phyloP scores from a whole-genome alignment of 2,113 vertebrate genomes.

The Cygnus buccinator region DNA sequence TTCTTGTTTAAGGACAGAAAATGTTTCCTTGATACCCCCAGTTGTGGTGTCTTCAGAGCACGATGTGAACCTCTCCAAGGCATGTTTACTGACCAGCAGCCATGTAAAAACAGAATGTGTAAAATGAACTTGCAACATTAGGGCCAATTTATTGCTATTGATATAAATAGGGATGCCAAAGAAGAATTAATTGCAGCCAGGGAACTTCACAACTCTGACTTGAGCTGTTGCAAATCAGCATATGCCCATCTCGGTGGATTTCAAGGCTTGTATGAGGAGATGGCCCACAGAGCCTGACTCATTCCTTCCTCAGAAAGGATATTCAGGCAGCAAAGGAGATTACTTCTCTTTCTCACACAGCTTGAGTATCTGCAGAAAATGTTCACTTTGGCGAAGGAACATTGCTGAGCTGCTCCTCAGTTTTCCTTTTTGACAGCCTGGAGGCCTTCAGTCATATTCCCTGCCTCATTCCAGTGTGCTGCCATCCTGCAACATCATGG shows the following conservation, averaged over 20 bases:
- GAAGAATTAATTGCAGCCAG: not conserved
- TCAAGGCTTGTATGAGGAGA: not conserved
- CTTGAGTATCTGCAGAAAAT: not conserved
- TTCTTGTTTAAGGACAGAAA: not conserved
- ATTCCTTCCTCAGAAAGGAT: not conserved
- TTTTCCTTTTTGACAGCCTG: not conserved
- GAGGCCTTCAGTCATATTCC: not conserved
- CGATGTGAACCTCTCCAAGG: not conserved
- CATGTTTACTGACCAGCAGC: not conserved
- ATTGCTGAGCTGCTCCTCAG: not conserved
- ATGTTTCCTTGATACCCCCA: not conserved
- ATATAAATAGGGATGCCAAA: not conserved
- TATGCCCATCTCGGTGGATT: not conserved
- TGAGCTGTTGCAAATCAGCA: not conserved
- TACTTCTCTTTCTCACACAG: not conserved
- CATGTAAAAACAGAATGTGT: not conserved
- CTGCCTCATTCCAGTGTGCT: rapidly evolving
- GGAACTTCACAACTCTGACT: not conserved
- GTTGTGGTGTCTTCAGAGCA: not conserved
- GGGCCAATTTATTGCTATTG: not conserved
- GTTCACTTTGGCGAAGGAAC: not conserved
- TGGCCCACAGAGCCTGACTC: not conserved
- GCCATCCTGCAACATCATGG: rapidly evolving
- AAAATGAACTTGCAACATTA: not conserved
- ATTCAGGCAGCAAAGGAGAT: not conserved